Evolutionary conservation across 1,140 invertebrate genomes (phyloP).

Genomic region (Scaptomyza graminum): DNA sequence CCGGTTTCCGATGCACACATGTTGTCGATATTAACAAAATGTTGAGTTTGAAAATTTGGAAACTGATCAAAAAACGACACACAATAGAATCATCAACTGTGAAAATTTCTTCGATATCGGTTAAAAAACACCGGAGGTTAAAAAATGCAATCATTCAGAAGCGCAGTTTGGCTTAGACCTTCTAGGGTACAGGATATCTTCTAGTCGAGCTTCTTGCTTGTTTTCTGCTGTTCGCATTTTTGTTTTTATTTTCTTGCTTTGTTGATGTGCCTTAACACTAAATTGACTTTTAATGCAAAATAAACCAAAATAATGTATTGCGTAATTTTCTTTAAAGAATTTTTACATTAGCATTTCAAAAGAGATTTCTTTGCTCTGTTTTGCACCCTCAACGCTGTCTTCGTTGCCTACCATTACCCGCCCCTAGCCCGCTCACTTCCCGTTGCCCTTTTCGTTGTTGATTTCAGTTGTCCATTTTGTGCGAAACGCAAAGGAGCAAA

Average conservation of each 20-base stretch:
- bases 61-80: no score
- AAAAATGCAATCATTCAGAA: no score
- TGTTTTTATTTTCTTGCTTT: constrained; percentile 19
- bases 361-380: constrained; percentile 72
- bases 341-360: constrained; percentile 82
- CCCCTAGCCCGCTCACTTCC: constrained; percentile 1
- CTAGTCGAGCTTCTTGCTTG: constrained; percentile 7
- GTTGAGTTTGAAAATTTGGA: no score
- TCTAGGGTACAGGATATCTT: no score
- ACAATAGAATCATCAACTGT: no score
- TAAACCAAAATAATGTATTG: constrained; percentile 82
- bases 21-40: no score
- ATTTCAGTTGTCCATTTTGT: constrained; percentile 48
- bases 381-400: constrained; percentile 47
- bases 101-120: no score
- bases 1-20: no score
- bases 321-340: constrained; percentile 82
- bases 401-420: constrained; percentile 23
- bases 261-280: constrained; percentile 70
- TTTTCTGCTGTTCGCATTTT: background rate
- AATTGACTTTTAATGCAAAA: constrained; percentile 82
- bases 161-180: no score
- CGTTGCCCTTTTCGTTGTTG: constrained; percentile 22
- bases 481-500: constrained; percentile 24
- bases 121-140: no score